Percentiles rank a stretch among this genome's conserved stretches.
Conservation (phyloP, 2,113 vertebrate genomes). For the Illadopsis cleaveri region DNA sequence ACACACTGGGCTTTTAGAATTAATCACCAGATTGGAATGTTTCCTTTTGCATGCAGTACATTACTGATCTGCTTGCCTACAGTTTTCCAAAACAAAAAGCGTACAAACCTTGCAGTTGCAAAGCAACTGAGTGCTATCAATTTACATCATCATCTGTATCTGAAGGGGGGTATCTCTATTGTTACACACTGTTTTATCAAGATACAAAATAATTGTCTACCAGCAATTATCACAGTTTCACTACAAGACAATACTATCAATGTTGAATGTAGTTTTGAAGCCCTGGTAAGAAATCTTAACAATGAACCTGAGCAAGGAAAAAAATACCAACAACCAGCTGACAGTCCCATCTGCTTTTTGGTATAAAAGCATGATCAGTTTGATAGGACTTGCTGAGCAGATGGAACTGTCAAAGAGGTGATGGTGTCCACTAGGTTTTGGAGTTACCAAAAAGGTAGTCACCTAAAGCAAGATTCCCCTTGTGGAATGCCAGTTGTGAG, state of each 20-base stretch:
- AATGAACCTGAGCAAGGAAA: neutral
- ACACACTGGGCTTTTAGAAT: neutral
- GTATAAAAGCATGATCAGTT: neutral
- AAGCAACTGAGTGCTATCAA: neutral
- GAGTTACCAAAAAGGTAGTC: neutral
- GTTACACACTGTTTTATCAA: neutral
- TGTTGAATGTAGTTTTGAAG: neutral
- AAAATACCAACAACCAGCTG: neutral
- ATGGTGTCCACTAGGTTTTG: neutral
- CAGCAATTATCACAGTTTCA: neutral
- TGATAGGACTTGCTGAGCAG: neutral
- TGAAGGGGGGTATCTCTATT: neutral
- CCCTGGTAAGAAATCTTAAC: neutral
- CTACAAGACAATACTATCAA: neutral
- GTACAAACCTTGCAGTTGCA: neutral
- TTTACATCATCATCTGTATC: neutral
- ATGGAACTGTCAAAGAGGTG: neutral
- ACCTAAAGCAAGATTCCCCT: neutral
- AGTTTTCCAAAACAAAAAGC: slow-evolving; percentile 16
- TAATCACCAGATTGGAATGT: slow-evolving; percentile 40
- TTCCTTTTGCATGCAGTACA: neutral
- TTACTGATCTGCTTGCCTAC: neutral
- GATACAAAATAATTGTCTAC: neutral
- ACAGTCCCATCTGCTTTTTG: neutral
- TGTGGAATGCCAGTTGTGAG: neutral